Conservation (phyloP, 2,113 vertebrate species). For the Herpailurus yagouaroundi region DNA sequence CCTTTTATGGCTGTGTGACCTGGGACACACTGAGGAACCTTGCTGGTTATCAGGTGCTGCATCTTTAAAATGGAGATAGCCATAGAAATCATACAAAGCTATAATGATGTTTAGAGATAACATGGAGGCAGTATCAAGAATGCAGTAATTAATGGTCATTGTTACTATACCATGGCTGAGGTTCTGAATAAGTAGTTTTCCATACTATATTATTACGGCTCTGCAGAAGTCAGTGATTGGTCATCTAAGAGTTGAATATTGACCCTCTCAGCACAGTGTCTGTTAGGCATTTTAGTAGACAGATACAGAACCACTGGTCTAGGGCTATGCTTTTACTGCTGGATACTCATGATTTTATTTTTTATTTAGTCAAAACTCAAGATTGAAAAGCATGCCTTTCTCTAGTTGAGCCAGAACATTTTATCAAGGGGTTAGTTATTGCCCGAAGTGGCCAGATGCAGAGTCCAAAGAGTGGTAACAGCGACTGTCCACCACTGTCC, state of each 20-base stretch:
- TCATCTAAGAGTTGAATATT: neutral
- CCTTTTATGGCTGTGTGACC: neutral
- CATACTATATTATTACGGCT: neutral
- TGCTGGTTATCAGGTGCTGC: neutral
- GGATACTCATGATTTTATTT: neutral
- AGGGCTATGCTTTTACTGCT: neutral
- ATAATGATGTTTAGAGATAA: neutral
- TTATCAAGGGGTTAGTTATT: neutral
- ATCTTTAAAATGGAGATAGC: neutral
- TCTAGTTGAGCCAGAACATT: neutral
- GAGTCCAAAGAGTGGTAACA: neutral
- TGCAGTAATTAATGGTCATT: neutral
- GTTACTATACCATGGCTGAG: neutral
- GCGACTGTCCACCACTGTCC: neutral
- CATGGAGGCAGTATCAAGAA: neutral
- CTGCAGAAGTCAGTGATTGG: neutral
- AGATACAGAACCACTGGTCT: neutral
- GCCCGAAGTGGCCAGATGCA: neutral
- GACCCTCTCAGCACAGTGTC: neutral
- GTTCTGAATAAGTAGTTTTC: neutral
- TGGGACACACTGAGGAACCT: neutral
- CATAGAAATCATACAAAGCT: neutral
- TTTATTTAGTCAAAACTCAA: constrained; percentile 28
- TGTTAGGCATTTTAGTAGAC: neutral
- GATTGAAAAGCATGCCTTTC: neutral